Conservation (phyloP, 2,113 vertebrate species). For the Oreochromis niloticus region DNA sequence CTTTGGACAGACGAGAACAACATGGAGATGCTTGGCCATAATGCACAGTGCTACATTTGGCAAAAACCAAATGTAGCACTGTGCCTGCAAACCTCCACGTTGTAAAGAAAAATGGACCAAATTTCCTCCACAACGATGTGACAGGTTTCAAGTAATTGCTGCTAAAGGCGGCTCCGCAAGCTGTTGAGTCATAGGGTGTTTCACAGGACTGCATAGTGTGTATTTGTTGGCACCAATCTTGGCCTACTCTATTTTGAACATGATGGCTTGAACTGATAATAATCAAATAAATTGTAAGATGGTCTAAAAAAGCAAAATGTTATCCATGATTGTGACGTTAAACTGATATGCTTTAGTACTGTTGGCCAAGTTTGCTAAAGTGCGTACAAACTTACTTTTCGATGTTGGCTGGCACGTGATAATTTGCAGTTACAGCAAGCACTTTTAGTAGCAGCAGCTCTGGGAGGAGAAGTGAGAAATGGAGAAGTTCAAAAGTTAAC, state of each 20-base stretch:
- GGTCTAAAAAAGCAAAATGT: neutral
- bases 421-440: constrained; percentile 58
- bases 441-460: constrained; percentile 71
- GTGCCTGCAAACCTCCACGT: neutral
- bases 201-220: neutral
- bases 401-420: constrained; percentile 59
- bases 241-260: neutral
- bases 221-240: neutral
- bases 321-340: neutral
- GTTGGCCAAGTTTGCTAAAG: neutral
- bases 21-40: neutral
- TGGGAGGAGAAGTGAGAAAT: constrained; percentile 19
- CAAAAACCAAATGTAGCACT: neutral
- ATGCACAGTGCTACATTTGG: neutral
- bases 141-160: neutral
- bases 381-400: constrained; percentile 60
- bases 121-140: neutral
- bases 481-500: neutral
- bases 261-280: neutral
- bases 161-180: neutral
- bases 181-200: neutral
- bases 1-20: neutral
- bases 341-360: neutral
- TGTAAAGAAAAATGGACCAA: neutral
- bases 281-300: neutral